A percentile compares a stretch with the other conserved stretches of the same genome.
Evolutionary conservation across 2,888 invertebrate genomes (phyloP).

Genomic region (Oxystoma pomonae): DNA sequence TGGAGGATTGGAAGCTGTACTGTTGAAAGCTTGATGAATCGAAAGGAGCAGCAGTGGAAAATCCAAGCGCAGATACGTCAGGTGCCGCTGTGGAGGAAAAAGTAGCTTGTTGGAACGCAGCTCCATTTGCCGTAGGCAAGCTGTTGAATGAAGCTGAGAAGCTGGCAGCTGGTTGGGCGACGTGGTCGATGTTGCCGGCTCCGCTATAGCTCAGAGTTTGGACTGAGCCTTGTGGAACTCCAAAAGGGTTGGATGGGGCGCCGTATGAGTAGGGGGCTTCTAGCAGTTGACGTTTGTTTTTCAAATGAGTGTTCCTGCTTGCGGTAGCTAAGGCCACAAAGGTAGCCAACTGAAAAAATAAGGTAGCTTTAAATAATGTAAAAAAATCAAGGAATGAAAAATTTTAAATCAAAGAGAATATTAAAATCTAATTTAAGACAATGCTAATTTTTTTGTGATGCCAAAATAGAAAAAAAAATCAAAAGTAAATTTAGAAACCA

Average conservation of each 20-base stretch:
- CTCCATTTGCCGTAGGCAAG: neutral
- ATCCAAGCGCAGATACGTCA: slow-evolving; percentile 1
- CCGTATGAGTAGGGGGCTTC: slow-evolving; percentile 6
- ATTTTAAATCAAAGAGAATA: neutral
- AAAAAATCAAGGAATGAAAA: neutral
- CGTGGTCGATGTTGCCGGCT: neutral
- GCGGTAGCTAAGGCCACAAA: slow-evolving; percentile 15
- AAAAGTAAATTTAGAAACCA: neutral
- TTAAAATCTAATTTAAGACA: too few relatives aligned
- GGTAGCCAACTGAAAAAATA: slow-evolving; percentile 13
- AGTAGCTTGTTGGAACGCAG: neutral
- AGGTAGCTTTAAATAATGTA: slow-evolving; percentile 2
- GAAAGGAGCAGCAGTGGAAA: slow-evolving; percentile 5
- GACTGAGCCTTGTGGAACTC: slow-evolving; percentile 18
- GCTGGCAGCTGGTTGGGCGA: too few relatives aligned
- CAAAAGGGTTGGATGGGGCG: slow-evolving; percentile 13
- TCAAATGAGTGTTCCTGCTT: slow-evolving; percentile 5
- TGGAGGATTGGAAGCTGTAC: neutral
- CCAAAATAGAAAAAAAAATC: neutral
- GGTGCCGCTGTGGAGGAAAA: neutral
- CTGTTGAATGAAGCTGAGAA: neutral
- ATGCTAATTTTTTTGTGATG: too few relatives aligned
- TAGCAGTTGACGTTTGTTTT: slow-evolving; percentile 12
- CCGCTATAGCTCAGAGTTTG: slow-evolving; percentile 1
- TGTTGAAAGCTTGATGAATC: slow-evolving; percentile 8